Evolutionary conservation across 2,888 invertebrate species (phyloP), one percentile per base, ranked within the genome.

Genomic region (Polietes domitor): DNA sequence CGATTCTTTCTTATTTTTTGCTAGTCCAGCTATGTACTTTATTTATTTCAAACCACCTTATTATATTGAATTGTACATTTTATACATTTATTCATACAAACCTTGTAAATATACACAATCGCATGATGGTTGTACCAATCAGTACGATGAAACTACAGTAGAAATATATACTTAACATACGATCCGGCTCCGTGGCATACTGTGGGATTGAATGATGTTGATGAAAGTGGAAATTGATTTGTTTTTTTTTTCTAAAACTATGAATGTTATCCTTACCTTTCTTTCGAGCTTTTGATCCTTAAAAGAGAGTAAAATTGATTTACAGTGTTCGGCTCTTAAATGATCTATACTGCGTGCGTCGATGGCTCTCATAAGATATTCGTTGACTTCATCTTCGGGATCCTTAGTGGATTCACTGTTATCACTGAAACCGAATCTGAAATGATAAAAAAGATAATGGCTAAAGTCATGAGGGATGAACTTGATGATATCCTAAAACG

Each of bases 301-400:
- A 93, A 99, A 99, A 84, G 96, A 96, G 80, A 99, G 94, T 28
- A 97, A 94, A 91, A 98, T 94, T 0, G 96, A 95, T 76, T 95
- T 95, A 91, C 98, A 98, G 92, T 99, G 98, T 90, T 98, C 97
- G 0, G 96, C 94, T 76, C 97, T 94, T 75, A 98, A 94, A 73
- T 96, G 95, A 93, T 98, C 98, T 79, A 98, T 97, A 91, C 97
- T 97, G 75, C 98, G 94, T 0, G 98, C 98, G 92, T 98, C 98
- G 86, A 99, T 99, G 15, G 98, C 98, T 86, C 97, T 95, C 94
- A 97, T 97, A 87, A 99, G 93, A 92, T 99, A 99, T 88, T 99
- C 99, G 91, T 99, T 98, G 24, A 98, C 98, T 92, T 98, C 98
- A 87, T 98, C 98, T 88, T 98, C 97, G 0, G 97, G 96, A 91